phyloP scores from a whole-genome alignment of 2,888 invertebrate genomes.

The Tetranychus truncatus region DNA sequence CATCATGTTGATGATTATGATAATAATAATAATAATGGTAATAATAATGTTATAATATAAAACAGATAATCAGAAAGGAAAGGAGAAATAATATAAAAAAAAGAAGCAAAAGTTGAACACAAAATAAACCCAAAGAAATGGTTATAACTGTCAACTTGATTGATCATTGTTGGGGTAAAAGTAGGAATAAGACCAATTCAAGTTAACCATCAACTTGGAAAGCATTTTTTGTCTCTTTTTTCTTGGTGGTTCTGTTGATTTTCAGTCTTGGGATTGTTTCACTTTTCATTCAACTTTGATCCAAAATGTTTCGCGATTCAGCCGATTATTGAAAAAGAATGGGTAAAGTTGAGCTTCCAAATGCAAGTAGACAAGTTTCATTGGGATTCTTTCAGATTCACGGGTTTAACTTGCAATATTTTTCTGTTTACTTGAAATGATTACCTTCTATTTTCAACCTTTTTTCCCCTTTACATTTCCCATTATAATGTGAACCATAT shows the following conservation, averaged over 20 bases:
- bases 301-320: no score
- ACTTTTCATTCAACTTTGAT: no score
- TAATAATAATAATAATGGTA: neutral
- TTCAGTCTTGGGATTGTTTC: neutral
- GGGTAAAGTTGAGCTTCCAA: neutral
- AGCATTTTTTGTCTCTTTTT: neutral
- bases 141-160: conserved; percentile 1
- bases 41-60: no score
- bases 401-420: no score
- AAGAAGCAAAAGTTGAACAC: neutral
- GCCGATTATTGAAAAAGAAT: neutral
- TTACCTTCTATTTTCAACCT: neutral
- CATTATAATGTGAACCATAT: no score
- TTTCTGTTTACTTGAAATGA: neutral
- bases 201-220: neutral
- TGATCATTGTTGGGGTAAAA: neutral
- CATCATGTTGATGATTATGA: neutral
- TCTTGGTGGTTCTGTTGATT: neutral
- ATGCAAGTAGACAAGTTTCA: neutral
- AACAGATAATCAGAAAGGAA: neutral
- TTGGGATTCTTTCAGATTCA: neutral
- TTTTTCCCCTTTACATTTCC: neutral
- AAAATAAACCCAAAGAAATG: neutral
- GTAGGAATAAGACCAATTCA: neutral
- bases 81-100: neutral